These are phyloP conservation scores for Leucophenga maculata DNA, from an alignment of 2,888 invertebrate genomes.

Conservation along the genomic window DNA sequence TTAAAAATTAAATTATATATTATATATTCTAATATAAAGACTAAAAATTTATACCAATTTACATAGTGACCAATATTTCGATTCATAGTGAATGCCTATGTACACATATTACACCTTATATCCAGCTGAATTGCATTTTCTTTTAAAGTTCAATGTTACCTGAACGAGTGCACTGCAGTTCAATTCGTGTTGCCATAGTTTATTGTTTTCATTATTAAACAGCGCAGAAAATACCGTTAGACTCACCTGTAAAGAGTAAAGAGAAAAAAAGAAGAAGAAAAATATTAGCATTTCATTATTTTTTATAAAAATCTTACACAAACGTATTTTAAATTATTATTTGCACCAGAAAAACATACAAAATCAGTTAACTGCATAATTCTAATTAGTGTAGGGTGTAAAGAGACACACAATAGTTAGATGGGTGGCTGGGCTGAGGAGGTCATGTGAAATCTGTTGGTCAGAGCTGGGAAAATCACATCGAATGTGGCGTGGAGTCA, in stretches of 20 bases:
- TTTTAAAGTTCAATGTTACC: slow-evolving; percentile 25
- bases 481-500: too few species aligned
- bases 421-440: too few species aligned
- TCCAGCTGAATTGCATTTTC: slow-evolving; percentile 34
- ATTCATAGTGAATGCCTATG: too few species aligned
- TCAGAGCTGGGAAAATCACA: too few species aligned
- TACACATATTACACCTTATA: too few species aligned
- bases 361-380: too few species aligned
- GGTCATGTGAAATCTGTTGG: not conserved
- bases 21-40: too few species aligned
- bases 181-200: not conserved
- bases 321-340: not conserved
- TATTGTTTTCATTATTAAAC: not conserved
- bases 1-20: too few species aligned
- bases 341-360: too few species aligned
- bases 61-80: too few species aligned
- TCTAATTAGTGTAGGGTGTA: not conserved
- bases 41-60: too few species aligned
- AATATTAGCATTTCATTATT: slow-evolving; percentile 55
- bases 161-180: not conserved
- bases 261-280: slow-evolving; percentile 23
- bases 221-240: slow-evolving; percentile 42
- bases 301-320: slow-evolving; percentile 15
- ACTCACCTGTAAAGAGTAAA: slow-evolving; percentile 53
- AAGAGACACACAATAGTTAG: not conserved